Percentiles rank a stretch among this genome's conserved stretches.
Evolutionary conservation across 2,888 invertebrate species (phyloP).

Genomic region (Aporophyla nigra): DNA sequence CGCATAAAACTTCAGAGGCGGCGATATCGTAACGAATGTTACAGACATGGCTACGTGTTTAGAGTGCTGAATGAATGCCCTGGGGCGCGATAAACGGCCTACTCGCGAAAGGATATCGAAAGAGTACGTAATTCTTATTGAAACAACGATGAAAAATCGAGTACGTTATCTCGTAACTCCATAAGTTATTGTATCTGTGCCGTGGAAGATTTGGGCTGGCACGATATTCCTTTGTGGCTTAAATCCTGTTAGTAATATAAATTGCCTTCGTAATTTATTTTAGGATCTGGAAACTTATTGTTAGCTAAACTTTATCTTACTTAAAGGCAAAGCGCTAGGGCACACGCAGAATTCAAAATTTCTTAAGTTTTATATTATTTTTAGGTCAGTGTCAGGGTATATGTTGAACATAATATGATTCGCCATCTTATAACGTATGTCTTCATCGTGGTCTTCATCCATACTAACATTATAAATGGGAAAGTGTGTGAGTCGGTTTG

Average conservation of each 20-base stretch:
- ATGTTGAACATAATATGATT: too few species aligned
- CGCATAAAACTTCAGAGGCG: constrained; percentile 46
- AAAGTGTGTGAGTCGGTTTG: too few species aligned
- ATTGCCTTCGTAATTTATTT: not conserved
- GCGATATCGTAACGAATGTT: constrained; percentile 65
- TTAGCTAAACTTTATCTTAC: not conserved
- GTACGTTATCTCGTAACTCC: constrained; percentile 28
- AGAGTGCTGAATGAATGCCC: constrained; percentile 62
- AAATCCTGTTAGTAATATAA: constrained; percentile 7
- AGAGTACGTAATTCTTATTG: constrained; percentile 66
- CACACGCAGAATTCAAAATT: too few species aligned
- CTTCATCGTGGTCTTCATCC: too few species aligned
- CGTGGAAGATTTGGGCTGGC: not conserved
- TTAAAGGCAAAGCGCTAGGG: too few species aligned
- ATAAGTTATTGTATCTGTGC: constrained; percentile 40
- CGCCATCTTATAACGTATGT: too few species aligned
- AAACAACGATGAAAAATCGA: constrained; percentile 57
- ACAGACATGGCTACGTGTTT: constrained; percentile 66
- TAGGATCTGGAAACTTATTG: not conserved
- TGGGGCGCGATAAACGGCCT: constrained; percentile 63
- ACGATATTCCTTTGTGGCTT: constrained; percentile 1
- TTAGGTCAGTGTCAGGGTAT: too few species aligned
- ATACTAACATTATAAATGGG: too few species aligned
- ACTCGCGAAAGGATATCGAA: constrained; percentile 54
- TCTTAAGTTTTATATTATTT: too few species aligned